Percentiles rank a stretch among this genome's conserved stretches.
Conservation (phyloP, 2,888 invertebrate species). For the Peribatodes rhomboidaria region DNA sequence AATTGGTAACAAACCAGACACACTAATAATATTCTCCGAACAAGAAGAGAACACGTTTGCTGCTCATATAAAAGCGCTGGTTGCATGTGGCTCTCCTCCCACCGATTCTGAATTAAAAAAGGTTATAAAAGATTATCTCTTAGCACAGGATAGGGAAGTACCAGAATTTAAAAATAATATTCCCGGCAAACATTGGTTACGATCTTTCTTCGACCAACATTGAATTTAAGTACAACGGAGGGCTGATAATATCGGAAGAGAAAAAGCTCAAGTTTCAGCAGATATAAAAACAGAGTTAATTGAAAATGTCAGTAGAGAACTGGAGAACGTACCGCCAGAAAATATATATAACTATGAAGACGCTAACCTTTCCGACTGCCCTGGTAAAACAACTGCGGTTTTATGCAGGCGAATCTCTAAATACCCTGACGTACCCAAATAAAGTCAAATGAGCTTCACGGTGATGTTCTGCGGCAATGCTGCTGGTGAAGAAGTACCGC, state of each 20-base stretch:
- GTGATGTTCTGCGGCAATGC: too few species aligned
- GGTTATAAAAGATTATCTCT: constrained; percentile 13
- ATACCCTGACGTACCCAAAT: constrained; percentile 29
- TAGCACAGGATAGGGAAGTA: constrained; percentile 11
- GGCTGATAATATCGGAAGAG: too few species aligned
- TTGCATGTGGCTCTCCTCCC: constrained; percentile 36
- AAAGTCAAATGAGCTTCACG: too few species aligned
- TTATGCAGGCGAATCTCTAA: constrained; percentile 34
- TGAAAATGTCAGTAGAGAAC: constrained; percentile 21
- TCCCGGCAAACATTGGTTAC: constrained; percentile 11
- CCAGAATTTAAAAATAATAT: constrained; percentile 13
- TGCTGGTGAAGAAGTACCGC: too few species aligned
- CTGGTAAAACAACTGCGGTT: constrained; percentile 33
- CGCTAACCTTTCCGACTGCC: constrained; percentile 37
- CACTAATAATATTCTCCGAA: constrained; percentile 28
- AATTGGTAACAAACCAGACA: constrained; percentile 29
- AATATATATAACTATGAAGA: constrained; percentile 41
- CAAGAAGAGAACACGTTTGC: constrained; percentile 15
- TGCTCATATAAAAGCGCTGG: constrained; percentile 30
- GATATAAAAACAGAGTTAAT: constrained; percentile 25
- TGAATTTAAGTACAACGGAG: background rate
- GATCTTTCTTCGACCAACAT: too few species aligned
- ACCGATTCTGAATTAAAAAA: constrained; percentile 32
- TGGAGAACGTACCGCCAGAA: constrained; percentile 22
- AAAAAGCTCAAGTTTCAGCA: too few species aligned